Conservation (phyloP, 2,797 vertebrate species). For the Paratrypauchen microcephalus region DNA sequence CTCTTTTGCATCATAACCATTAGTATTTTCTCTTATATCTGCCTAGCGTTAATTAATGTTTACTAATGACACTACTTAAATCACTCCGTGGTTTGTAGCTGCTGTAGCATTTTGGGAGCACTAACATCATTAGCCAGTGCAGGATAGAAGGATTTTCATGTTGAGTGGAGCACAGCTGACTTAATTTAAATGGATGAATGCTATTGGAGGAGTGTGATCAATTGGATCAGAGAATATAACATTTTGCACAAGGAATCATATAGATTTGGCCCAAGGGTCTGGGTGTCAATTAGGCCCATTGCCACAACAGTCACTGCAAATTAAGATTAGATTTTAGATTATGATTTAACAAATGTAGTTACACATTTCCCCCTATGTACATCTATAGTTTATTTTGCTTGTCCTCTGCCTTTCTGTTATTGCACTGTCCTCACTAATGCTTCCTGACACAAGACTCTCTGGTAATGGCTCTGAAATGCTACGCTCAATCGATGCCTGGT, state of each 20-base stretch:
- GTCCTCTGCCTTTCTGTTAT: constrained; percentile 49
- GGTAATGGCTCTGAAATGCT: constrained; percentile 70
- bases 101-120: constrained; percentile 40
- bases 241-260: constrained; percentile 43
- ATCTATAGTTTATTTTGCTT: constrained; percentile 30
- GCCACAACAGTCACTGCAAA: constrained; percentile 7
- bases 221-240: constrained; percentile 55
- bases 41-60: constrained; percentile 59
- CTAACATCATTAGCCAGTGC: constrained; percentile 48
- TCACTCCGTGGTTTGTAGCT: constrained; percentile 39
- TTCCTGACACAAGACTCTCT: constrained; percentile 62
- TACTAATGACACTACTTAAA: constrained; percentile 52
- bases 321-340: constrained; percentile 21
- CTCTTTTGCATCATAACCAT: constrained; percentile 29
- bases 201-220: constrained; percentile 38
- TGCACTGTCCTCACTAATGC: constrained; percentile 54
- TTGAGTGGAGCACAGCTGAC: constrained; percentile 47
- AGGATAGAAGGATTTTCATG: constrained; percentile 48
- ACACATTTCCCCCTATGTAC: constrained; percentile 3
- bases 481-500: constrained; percentile 71
- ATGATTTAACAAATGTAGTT: constrained; percentile 14
- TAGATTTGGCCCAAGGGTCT: constrained; percentile 20
- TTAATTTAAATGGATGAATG: constrained; percentile 61
- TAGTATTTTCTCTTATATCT: constrained; percentile 37
- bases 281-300: neutral